These are phyloP conservation scores for Barnardius zonarius DNA, from an alignment of 2,113 vertebrate species.

Conservation along the genomic window DNA sequence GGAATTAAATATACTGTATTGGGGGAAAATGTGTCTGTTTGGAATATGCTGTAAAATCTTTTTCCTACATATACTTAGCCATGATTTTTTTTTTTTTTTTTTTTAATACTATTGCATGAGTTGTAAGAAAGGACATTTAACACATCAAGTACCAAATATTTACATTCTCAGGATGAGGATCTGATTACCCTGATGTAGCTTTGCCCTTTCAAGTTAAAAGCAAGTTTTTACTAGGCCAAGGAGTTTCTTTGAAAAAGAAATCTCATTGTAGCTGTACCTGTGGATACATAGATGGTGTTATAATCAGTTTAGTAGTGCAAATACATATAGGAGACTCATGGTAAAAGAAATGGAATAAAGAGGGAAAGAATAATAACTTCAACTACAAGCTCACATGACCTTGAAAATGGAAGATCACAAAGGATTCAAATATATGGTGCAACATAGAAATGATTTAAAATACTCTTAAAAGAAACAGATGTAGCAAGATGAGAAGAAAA, in stretches of 20 bases:
- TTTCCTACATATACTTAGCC: neutral
- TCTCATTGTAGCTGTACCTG: neutral
- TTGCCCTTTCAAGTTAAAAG: neutral
- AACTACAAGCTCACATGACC: slow-evolving; percentile 13
- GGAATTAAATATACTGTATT: neutral
- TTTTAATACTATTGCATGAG: neutral
- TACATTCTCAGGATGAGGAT: neutral
- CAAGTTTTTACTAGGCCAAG: neutral
- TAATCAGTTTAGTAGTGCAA: neutral
- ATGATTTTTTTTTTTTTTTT: neutral
- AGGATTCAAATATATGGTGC: slow-evolving; percentile 9
- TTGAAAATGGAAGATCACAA: slow-evolving; percentile 54
- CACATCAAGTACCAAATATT: neutral
- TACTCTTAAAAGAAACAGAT: slow-evolving; percentile 68
- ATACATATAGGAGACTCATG: neutral
- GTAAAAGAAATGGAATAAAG: neutral
- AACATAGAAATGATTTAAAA: slow-evolving; percentile 62
- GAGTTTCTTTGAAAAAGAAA: neutral
- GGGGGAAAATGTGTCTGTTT: neutral
- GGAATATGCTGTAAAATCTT: neutral
- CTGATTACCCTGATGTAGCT: neutral
- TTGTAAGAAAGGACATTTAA: neutral
- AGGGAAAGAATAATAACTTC: neutral
- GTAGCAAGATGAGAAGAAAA: slow-evolving; percentile 67
- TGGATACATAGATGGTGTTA: neutral